phyloP scores from a whole-genome alignment of 1,140 invertebrate genomes.

The Aphidius ervi region DNA sequence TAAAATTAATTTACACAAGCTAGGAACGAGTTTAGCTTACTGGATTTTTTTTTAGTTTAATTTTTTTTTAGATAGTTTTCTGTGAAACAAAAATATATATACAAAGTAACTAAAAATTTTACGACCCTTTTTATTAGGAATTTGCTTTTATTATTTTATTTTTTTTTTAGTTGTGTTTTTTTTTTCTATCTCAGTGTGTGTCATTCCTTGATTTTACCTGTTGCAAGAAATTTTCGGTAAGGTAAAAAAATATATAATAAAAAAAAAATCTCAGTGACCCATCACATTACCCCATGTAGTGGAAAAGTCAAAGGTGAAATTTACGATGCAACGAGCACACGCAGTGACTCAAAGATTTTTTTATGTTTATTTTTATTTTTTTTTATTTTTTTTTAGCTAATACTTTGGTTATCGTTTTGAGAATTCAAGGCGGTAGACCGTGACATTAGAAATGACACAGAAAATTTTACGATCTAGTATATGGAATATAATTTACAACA shows the following conservation, averaged over 20 bases:
- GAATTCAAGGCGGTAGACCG: slow-evolving; percentile 35
- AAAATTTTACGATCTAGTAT: slow-evolving; percentile 39
- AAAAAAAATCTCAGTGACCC: neutral
- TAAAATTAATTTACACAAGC: no score
- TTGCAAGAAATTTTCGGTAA: neutral
- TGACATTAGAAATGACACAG: slow-evolving; percentile 25
- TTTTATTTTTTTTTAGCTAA: no score
- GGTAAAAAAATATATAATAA: neutral
- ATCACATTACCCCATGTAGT: neutral
- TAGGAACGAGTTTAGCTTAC: no score
- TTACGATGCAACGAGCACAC: no score
- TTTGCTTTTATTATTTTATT: no score
- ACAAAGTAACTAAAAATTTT: neutral
- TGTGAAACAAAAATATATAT: no score
- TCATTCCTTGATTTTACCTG: neutral
- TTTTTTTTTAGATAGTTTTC: no score
- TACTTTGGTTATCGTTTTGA: slow-evolving; percentile 24
- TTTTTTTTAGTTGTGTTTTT: no score
- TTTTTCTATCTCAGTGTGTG: neutral
- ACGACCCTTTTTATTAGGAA: neutral
- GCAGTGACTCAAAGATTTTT: no score
- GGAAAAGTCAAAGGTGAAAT: no score
- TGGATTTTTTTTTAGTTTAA: no score
- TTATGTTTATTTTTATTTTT: neutral
- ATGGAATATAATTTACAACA: slow-evolving; percentile 41